phyloP scores from a whole-genome alignment of 2,113 vertebrate genomes.

The Muntiacus muntjak region DNA sequence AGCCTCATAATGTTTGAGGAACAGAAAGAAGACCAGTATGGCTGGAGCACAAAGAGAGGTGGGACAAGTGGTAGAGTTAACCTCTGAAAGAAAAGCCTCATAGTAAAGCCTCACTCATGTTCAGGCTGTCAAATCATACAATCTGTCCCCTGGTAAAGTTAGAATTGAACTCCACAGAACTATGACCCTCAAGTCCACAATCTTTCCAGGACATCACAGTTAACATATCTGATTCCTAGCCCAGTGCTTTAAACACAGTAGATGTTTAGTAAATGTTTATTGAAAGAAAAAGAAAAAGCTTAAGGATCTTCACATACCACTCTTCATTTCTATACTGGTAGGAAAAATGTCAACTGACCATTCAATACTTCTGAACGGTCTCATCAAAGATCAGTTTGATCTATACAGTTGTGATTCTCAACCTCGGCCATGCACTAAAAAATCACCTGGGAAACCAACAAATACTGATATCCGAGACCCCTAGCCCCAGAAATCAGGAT shows the following conservation, averaged over 20 bases:
- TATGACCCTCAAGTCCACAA: background rate
- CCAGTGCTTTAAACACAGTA: background rate
- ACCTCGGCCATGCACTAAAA: background rate
- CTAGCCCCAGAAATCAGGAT: background rate
- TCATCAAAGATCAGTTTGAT: background rate
- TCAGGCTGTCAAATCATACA: background rate
- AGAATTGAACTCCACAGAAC: background rate
- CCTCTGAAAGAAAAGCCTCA: background rate
- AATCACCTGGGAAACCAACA: background rate
- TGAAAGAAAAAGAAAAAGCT: background rate
- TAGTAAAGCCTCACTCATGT: background rate
- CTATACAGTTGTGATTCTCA: background rate
- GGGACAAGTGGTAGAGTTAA: background rate
- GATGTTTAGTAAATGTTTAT: background rate
- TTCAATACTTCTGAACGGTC: background rate
- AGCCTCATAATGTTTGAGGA: background rate
- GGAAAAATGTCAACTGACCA: background rate
- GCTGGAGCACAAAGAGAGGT: background rate
- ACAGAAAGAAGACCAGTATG: background rate
- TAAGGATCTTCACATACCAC: background rate
- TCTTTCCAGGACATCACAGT: background rate
- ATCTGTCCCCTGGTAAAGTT: background rate
- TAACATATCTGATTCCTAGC: background rate
- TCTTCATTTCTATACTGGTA: background rate
- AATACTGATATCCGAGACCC: background rate